phyloP scores from a whole-genome alignment of 1,140 invertebrate species.

The Copidosoma floridanum region DNA sequence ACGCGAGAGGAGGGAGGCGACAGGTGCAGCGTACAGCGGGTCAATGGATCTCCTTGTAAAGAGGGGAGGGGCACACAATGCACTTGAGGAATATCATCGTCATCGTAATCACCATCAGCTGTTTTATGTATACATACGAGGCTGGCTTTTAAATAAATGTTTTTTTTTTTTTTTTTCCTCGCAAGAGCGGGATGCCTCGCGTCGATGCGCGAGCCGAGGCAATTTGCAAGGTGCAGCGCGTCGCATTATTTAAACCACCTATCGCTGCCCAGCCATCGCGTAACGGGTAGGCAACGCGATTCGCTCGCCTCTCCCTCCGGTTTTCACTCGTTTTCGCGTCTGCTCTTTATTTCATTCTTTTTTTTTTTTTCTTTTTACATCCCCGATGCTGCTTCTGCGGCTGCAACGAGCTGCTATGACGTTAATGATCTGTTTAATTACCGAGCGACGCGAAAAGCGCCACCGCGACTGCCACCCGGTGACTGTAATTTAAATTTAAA shows the following conservation, averaged over 20 bases:
- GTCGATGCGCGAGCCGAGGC: slow-evolving; percentile 29
- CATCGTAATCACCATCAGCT: no score
- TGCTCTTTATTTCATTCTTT: neutral
- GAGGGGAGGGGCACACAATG: no score
- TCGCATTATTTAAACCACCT: slow-evolving; percentile 55
- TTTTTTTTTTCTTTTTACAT: neutral
- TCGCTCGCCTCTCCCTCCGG: slow-evolving; percentile 38
- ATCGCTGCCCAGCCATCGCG: slow-evolving; percentile 51
- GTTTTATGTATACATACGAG: no score
- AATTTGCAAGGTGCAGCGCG: slow-evolving; percentile 56
- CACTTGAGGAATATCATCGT: no score
- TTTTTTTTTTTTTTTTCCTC: neutral
- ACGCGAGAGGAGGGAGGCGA: no score
- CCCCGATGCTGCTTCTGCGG: neutral
- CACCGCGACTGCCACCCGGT: slow-evolving; percentile 10
- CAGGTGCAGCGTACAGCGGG: neutral
- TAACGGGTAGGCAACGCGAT: slow-evolving; percentile 52
- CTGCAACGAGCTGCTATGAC: slow-evolving; percentile 33
- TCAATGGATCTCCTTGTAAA: no score
- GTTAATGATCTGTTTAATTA: slow-evolving; percentile 56
- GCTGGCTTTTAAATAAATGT: neutral
- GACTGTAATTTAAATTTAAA: slow-evolving; percentile 16
- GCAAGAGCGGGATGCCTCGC: neutral
- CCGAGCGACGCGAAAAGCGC: slow-evolving; percentile 40
- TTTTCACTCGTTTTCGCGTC: neutral